These are phyloP conservation scores for Drosophila miranda DNA, from an alignment of 1,140 invertebrate species.

Conservation along the genomic window DNA sequence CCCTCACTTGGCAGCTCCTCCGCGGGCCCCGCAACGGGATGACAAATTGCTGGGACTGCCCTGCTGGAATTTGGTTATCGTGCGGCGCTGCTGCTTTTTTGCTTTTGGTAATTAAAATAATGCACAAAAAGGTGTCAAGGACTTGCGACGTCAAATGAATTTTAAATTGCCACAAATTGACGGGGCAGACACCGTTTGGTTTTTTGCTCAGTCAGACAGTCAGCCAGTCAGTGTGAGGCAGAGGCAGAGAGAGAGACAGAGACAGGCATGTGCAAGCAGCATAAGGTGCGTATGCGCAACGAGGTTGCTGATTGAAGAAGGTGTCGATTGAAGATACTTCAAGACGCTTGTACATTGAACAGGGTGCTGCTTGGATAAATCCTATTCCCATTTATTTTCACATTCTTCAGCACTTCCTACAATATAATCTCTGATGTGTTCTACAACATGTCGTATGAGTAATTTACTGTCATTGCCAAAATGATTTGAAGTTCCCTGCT, in stretches of 20 bases:
- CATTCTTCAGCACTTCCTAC: background rate
- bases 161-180: slow-evolving; percentile 49
- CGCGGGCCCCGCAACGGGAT: slow-evolving; percentile 48
- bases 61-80: slow-evolving; percentile 41
- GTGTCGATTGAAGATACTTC: background rate
- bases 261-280: slow-evolving; percentile 18
- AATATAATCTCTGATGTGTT: slow-evolving; percentile 4
- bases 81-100: slow-evolving; percentile 3
- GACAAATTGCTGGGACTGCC: slow-evolving; percentile 55
- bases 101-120: slow-evolving; percentile 71
- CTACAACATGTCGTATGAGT: slow-evolving; percentile 15
- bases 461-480: slow-evolving; percentile 23
- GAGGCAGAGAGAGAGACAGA: background rate
- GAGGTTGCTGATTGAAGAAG: background rate
- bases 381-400: background rate
- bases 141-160: slow-evolving; percentile 66
- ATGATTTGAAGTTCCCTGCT: slow-evolving; percentile 13
- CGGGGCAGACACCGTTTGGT: slow-evolving; percentile 7
- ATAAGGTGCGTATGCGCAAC: slow-evolving; percentile 33
- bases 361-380: background rate
- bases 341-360: too few species aligned
- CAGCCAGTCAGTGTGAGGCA: background rate
- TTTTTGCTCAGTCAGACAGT: slow-evolving; percentile 4
- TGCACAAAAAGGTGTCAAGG: slow-evolving; percentile 72
- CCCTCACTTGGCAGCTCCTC: slow-evolving; percentile 20